Base-by-base conservation (phyloP, 2,113 vertebrate genomes). In the Onychostoma macrolepis region DNA sequence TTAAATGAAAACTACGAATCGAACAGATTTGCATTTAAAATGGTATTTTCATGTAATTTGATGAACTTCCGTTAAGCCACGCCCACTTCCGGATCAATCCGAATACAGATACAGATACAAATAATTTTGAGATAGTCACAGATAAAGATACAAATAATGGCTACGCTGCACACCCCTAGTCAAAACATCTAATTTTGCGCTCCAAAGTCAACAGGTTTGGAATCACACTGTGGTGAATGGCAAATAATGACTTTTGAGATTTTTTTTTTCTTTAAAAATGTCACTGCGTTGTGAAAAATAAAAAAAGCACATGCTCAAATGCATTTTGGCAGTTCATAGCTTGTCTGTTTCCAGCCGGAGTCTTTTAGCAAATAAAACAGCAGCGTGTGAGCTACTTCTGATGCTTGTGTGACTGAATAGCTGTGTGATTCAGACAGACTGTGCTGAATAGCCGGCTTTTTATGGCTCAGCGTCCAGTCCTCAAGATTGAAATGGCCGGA, bases 361-460 rank as follows among this genome's bases (percentile, higher is more conserved):
- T 83, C 67, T 72, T 78, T 63, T 50, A 80, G 53, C 28, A 81
- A 85, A 85, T 78, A 74, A 71, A 84, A 81, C 67, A 75, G 77
- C 78, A 56, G 21, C 7, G 43, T 82, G 33, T 30, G 69, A 82
- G 58, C 79, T 75, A 53, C 71, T 45, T 81, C 50, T 53, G 30
- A 76, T 83, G 80, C 11, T 1, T 41, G 61, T 74, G 79, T 63
- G 69, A 38, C 80, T 74, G 89, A 91, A 93, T 89, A 90, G 89
- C 86, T 91, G 82, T 80, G 88, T 87, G 83, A 88, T 89, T 93
- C 90, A 89, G 89, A 76, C 88, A 78, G 87, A 80, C 87, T 84
- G 85, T 83, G 89, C 91, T 84, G 87, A 89, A 90, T 90, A 88
- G 89, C 86, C 82, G 56, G 88, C 86, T 89, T 93, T 93, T 93